A percentile compares a stretch with the other conserved stretches of the same genome.
Conservation (phyloP, 2,797 vertebrate genomes). For the Coregonus ussuriensis region DNA sequence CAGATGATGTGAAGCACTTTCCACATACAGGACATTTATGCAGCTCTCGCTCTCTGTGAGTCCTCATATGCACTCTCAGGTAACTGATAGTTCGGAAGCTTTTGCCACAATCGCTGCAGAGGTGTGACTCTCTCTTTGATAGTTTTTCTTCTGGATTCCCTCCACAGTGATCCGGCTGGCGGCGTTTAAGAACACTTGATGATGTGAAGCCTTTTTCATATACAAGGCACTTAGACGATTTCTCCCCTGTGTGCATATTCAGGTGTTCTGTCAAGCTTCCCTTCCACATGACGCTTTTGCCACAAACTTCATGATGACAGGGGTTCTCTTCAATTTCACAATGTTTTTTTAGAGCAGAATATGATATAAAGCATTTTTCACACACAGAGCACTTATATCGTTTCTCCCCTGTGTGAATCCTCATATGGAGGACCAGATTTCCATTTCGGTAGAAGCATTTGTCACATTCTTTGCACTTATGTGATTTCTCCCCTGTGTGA, state of each 20-base stretch:
- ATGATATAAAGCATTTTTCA: not conserved
- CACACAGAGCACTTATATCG: not conserved
- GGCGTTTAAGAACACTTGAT: not conserved
- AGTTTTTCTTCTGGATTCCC: not conserved
- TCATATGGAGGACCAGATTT: not conserved
- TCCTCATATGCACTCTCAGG: not conserved
- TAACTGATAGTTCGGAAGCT: not conserved
- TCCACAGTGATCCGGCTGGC: not conserved
- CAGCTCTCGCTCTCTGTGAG: not conserved
- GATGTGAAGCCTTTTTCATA: not conserved
- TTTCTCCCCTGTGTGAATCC: conserved; percentile 5
- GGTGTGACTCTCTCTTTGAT: not conserved
- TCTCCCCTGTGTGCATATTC: not conserved
- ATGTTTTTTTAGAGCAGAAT: not conserved
- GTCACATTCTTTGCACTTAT: conserved; percentile 1
- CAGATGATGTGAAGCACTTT: not conserved
- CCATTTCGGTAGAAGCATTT: not conserved
- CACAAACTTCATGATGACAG: not conserved
- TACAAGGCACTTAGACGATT: not conserved
- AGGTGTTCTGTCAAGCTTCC: not conserved
- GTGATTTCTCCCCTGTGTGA: conserved; percentile 4
- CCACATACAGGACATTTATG: not conserved
- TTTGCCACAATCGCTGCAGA: conserved; percentile 1
- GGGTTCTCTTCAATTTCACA: not conserved
- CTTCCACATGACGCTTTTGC: not conserved